Evolutionary conservation across 2,797 vertebrate genomes (phyloP).

Genomic region (Hirundo rustica): DNA sequence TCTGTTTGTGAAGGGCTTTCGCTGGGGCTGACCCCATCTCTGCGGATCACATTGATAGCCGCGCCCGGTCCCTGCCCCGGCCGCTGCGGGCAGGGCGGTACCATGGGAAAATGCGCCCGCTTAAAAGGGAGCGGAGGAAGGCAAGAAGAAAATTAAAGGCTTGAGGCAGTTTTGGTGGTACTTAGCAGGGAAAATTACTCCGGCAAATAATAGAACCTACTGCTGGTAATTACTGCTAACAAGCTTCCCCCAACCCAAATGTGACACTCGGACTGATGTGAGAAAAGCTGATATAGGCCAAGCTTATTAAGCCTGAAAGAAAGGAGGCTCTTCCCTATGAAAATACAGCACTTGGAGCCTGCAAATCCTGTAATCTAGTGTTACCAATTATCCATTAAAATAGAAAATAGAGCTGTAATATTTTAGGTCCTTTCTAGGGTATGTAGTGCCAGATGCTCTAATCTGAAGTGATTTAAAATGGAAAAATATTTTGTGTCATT

Average conservation of each 20-base stretch:
- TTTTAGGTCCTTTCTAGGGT: slow-evolving; percentile 60
- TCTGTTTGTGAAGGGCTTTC: slow-evolving; percentile 89
- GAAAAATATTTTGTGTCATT: slow-evolving; percentile 62
- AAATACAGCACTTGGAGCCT: slow-evolving; percentile 74
- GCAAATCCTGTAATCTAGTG: slow-evolving; percentile 78
- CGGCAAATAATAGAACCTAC: slow-evolving; percentile 84
- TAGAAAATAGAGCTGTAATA: slow-evolving; percentile 75
- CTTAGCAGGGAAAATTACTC: slow-evolving; percentile 91
- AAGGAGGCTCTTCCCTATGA: slow-evolving; percentile 69
- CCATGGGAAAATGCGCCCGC: slow-evolving; percentile 87
- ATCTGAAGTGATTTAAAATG: slow-evolving; percentile 68
- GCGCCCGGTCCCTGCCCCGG: slow-evolving; percentile 71
- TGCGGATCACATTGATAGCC: slow-evolving; percentile 79
- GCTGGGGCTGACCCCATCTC: slow-evolving; percentile 84
- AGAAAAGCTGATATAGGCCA: slow-evolving; percentile 80
- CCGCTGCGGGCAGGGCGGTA: slow-evolving; percentile 73
- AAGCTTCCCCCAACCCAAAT: slow-evolving; percentile 79
- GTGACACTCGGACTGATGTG: slow-evolving; percentile 80
- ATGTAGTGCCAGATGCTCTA: slow-evolving; percentile 47
- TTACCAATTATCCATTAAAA: slow-evolving; percentile 74
- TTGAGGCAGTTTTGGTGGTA: slow-evolving; percentile 84
- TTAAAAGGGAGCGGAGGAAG: slow-evolving; percentile 79
- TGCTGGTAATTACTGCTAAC: slow-evolving; percentile 89
- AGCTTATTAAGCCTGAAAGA: slow-evolving; percentile 78
- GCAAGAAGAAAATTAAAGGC: slow-evolving; percentile 80